Conservation (phyloP, 1,140 invertebrate species). For the Riptortus pedestris region DNA sequence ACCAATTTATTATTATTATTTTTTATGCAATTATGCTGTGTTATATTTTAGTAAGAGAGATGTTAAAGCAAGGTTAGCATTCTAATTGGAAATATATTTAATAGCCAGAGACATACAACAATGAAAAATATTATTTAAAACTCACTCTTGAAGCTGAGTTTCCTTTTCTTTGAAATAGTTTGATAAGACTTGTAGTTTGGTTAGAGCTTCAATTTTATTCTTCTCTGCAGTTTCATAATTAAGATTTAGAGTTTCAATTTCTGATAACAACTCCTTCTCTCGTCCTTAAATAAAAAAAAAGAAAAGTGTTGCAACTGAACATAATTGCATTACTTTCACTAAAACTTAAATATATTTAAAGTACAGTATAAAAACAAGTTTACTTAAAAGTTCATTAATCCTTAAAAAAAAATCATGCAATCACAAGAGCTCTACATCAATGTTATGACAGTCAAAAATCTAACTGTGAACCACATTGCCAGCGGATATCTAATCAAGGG, state of each 20-base stretch:
- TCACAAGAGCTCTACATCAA: no score
- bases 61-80: no score
- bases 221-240: conserved; percentile 60
- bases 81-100: background rate
- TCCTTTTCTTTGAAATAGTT: conserved; percentile 85
- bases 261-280: conserved; percentile 39
- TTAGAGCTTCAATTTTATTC: conserved; percentile 67
- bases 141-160: conserved; percentile 68
- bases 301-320: background rate
- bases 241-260: conserved; percentile 45
- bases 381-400: no score
- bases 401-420: no score
- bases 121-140: no score
- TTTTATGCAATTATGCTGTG: background rate
- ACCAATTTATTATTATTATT: background rate
- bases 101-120: no score
- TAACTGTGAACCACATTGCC: no score
- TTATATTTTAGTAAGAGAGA: no score
- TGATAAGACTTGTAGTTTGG: conserved; percentile 69
- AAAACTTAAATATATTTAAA: background rate
- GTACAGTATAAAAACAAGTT: no score
- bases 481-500: no score
- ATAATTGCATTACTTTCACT: background rate
- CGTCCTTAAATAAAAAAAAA: conserved; percentile 36
- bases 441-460: no score